These are phyloP conservation scores for Lophura nycthemera DNA, from an alignment of 2,113 vertebrate genomes.

Conservation along the genomic window DNA sequence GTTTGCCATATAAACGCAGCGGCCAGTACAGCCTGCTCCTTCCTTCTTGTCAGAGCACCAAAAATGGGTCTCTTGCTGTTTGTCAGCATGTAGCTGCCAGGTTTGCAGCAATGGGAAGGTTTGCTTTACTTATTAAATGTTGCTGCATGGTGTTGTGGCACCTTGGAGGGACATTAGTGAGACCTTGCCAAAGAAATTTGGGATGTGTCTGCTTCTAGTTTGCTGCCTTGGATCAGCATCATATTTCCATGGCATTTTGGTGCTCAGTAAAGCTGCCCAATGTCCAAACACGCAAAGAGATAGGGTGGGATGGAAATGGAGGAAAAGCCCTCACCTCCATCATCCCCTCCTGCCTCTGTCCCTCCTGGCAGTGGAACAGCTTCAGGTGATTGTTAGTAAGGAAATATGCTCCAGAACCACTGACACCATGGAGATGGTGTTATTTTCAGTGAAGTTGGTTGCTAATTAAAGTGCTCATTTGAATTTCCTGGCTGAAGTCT, in stretches of 20 bases:
- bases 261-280: background rate
- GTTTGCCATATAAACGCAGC: background rate
- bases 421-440: background rate
- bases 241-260: background rate
- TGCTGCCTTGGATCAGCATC: background rate
- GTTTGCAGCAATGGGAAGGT: background rate
- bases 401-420: background rate
- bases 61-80: background rate
- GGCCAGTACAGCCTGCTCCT: background rate
- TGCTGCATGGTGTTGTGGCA: background rate
- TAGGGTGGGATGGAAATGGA: background rate
- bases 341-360: background rate
- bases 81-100: background rate
- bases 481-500: constrained; percentile 40
- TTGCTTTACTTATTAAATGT: background rate
- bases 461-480: constrained; percentile 11
- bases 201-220: background rate
- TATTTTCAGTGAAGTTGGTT: constrained; percentile 28
- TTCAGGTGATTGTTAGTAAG: background rate
- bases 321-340: background rate
- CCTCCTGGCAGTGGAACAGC: background rate
- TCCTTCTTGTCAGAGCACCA: background rate
- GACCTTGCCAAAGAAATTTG: rapidly evolving
- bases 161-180: background rate
- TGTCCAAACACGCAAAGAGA: background rate